Conservation (phyloP, 1,140 invertebrate species). For the Listronotus oregonensis region DNA sequence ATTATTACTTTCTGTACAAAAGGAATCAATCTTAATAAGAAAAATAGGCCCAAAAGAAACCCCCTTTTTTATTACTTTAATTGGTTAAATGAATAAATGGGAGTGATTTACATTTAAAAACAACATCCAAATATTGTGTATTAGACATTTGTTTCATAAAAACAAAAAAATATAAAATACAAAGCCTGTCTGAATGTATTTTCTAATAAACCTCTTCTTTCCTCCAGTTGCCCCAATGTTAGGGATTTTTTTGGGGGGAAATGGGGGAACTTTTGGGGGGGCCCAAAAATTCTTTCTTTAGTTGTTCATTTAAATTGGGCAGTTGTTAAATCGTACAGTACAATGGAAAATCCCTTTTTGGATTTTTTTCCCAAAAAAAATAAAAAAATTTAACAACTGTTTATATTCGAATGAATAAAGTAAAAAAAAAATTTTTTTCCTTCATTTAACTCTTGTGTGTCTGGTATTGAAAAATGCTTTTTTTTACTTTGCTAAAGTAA, state of each 20-base stretch:
- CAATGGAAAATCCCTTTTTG: conserved; percentile 96
- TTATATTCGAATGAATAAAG: conserved; percentile 8
- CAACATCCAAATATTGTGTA: too few species aligned
- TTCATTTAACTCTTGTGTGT: conserved; percentile 79
- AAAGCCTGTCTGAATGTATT: conserved; percentile 91
- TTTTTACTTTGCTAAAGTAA: conserved; percentile 49
- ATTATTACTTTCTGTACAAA: too few species aligned
- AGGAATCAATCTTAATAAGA: too few species aligned
- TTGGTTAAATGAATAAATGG: too few species aligned
- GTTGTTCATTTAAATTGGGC: conserved; percentile 88
- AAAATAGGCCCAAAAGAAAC: too few species aligned
- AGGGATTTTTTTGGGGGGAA: conserved; percentile 94
- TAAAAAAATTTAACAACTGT: conserved; percentile 22
- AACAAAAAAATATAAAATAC: too few species aligned
- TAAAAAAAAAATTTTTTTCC: conserved; percentile 73
- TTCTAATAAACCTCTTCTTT: conserved; percentile 83
- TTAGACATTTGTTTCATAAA: too few species aligned
- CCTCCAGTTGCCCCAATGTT: conserved; percentile 82
- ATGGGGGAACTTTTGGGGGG: conserved; percentile 72
- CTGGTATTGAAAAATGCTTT: conserved; percentile 92
- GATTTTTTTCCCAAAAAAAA: conserved; percentile 89
- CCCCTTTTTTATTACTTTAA: too few species aligned
- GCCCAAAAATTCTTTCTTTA: conserved; percentile 73
- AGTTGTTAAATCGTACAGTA: conserved; percentile 90
- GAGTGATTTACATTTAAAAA: too few species aligned